A percentile compares a stretch with the other conserved stretches of the same genome.
phyloP scores from a whole-genome alignment of 1,140 invertebrate genomes.

The Halyomorpha halys region DNA sequence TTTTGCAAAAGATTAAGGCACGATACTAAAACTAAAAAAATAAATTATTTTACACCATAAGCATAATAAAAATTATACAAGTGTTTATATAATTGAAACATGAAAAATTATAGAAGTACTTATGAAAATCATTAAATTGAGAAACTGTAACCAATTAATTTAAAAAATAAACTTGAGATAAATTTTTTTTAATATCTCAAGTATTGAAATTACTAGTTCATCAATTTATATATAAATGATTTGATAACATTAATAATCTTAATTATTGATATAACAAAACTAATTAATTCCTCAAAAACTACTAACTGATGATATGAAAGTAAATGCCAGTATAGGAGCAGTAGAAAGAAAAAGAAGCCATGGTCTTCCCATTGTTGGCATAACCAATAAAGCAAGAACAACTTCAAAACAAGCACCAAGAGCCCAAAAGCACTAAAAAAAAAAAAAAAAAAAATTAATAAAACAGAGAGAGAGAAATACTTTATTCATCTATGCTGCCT shows the following conservation, averaged over 20 bases:
- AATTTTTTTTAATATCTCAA: background rate
- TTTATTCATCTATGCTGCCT: too few species aligned
- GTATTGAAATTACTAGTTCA: background rate
- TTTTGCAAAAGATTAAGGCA: too few species aligned
- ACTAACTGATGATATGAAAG: conserved; percentile 62
- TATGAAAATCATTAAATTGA: too few species aligned
- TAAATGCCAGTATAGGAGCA: conserved; percentile 75
- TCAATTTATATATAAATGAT: background rate
- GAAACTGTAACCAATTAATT: too few species aligned
- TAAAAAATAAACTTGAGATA: too few species aligned
- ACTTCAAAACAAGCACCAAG: conserved; percentile 88
- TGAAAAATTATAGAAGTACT: too few species aligned
- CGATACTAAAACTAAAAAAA: too few species aligned
- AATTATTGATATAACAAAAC: background rate
- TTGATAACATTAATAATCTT: background rate
- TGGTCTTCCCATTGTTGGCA: conserved; percentile 84
- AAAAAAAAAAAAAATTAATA: conserved; percentile 24
- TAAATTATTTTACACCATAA: too few species aligned
- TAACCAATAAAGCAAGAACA: conserved; percentile 76
- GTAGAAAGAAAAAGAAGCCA: conserved; percentile 83
- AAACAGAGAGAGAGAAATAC: too few species aligned
- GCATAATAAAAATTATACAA: too few species aligned
- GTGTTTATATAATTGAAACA: too few species aligned
- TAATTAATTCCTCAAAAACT: background rate
- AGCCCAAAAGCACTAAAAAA: conserved; percentile 85